Conservation (phyloP, 2,113 vertebrate genomes). For the Leiothrix lutea region DNA sequence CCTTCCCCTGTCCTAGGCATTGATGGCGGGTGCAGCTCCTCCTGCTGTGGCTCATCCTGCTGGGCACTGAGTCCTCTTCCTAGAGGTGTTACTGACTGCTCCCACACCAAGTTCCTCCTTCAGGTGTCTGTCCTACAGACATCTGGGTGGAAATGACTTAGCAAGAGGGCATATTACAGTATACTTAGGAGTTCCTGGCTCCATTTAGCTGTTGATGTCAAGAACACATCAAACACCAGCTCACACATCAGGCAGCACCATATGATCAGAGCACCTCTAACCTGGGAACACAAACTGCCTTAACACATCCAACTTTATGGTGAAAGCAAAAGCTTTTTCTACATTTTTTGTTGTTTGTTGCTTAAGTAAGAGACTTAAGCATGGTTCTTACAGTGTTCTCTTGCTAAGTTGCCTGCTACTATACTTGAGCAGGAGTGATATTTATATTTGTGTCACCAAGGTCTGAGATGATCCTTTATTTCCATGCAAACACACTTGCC, state of each 20-base stretch:
- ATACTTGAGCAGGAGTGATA: neutral
- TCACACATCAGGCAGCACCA: neutral
- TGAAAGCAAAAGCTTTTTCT: neutral
- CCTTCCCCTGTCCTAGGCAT: neutral
- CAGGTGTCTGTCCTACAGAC: neutral
- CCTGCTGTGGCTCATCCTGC: neutral
- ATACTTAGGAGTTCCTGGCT: neutral
- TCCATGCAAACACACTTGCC: neutral
- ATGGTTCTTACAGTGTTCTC: neutral
- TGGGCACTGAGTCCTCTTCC: neutral
- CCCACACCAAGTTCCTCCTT: neutral
- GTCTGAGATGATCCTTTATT: neutral
- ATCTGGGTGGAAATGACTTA: neutral
- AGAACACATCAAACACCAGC: neutral
- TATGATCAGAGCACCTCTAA: neutral
- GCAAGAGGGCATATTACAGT: neutral
- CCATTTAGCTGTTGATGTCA: neutral
- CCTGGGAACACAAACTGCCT: neutral
- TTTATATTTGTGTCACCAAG: neutral
- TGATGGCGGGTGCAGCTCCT: neutral
- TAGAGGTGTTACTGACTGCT: neutral
- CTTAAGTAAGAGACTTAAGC: neutral
- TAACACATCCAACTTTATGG: neutral
- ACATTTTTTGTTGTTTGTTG: neutral
- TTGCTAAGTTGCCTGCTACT: neutral